A percentile compares a stretch with the other conserved stretches of the same genome.
These are phyloP conservation scores for Podocnemis expansa DNA, from an alignment of 2,113 vertebrate species.

Conservation along the genomic window DNA sequence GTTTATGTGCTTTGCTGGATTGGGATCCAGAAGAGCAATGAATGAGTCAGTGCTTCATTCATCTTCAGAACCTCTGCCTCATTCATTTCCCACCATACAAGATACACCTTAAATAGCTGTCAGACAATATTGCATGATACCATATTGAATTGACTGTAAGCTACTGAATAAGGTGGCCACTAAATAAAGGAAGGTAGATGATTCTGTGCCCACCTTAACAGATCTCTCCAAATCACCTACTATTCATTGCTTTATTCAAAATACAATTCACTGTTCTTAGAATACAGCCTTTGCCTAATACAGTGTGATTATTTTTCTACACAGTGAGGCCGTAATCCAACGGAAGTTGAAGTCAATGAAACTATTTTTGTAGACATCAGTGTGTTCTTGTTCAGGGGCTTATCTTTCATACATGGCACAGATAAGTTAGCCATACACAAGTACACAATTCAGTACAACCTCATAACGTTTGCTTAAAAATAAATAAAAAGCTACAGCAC, in stretches of 20 bases:
- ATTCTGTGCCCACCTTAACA: neutral
- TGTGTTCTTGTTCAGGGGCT: neutral
- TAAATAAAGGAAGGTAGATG: neutral
- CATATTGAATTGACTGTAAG: neutral
- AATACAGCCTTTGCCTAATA: neutral
- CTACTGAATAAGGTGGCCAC: neutral
- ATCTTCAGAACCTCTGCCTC: neutral
- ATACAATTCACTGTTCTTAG: neutral
- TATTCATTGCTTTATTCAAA: neutral
- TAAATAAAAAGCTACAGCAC: neutral
- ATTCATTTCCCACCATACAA: neutral
- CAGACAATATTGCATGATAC: neutral
- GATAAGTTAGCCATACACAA: neutral
- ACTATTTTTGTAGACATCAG: neutral
- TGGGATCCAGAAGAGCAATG: rapidly evolving
- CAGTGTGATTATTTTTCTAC: neutral
- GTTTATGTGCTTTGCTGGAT: neutral
- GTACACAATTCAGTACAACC: neutral
- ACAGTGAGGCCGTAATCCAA: neutral
- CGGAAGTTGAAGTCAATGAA: rapidly evolving
- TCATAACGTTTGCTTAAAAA: conserved; percentile 26
- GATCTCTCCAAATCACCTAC: neutral
- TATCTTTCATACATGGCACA: neutral
- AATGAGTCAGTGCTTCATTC: neutral
- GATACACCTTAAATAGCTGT: neutral